Evolutionary conservation across 2,888 invertebrate species (phyloP).

Genomic region (Cantharis nigra): DNA sequence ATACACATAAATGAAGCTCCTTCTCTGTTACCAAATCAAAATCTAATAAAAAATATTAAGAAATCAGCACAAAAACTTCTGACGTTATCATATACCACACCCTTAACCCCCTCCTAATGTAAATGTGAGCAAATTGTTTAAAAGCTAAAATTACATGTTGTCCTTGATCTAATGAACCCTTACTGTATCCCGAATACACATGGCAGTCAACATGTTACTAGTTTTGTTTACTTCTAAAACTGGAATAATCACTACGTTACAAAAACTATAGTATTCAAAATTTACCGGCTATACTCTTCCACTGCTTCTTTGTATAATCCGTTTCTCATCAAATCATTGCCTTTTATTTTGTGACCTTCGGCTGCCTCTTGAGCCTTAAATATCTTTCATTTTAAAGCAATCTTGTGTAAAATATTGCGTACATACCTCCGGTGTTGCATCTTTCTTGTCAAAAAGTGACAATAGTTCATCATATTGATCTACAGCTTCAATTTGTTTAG

Average conservation of each 20-base stretch:
- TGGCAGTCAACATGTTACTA: too few species aligned
- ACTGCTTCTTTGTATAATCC: constrained; percentile 82
- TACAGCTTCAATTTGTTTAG: neutral
- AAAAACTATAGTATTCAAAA: neutral
- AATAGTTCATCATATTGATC: constrained; percentile 22
- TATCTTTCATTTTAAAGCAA: neutral
- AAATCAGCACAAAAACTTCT: too few species aligned
- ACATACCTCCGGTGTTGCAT: constrained; percentile 10
- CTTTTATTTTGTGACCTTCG: constrained; percentile 85
- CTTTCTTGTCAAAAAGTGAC: constrained; percentile 12
- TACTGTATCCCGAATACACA: too few species aligned
- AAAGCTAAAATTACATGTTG: too few species aligned
- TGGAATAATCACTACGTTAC: neutral
- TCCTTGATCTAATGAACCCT: too few species aligned
- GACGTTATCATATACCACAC: too few species aligned
- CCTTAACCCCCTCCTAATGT: too few species aligned
- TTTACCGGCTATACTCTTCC: constrained; percentile 73
- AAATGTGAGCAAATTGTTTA: too few species aligned
- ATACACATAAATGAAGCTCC: too few species aligned
- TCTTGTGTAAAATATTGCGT: neutral
- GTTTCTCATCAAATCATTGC: constrained; percentile 86
- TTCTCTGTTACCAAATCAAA: too few species aligned
- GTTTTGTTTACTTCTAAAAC: neutral
- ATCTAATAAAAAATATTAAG: too few species aligned
- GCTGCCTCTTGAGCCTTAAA: constrained; percentile 67